Conservation (phyloP, 2,113 vertebrate genomes). For the Zosterops hypoxanthus region DNA sequence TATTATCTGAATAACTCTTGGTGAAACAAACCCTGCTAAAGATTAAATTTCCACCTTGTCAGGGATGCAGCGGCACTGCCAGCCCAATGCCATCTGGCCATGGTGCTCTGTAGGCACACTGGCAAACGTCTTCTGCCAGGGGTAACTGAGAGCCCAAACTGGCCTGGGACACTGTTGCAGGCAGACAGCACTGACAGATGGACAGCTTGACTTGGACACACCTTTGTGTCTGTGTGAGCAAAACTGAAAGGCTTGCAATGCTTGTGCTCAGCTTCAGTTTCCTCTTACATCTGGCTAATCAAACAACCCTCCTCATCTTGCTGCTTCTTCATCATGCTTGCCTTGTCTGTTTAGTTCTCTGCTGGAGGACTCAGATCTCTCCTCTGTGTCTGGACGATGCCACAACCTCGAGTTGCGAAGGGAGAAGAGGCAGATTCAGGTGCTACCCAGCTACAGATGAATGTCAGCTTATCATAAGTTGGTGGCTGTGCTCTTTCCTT, state of each 20-base stretch:
- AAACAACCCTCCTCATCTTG: background rate
- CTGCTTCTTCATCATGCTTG: background rate
- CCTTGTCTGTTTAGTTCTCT: background rate
- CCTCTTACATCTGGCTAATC: background rate
- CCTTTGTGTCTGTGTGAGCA: background rate
- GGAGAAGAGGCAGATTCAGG: background rate
- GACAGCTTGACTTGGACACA: background rate
- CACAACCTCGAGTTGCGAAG: background rate
- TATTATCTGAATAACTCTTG: background rate
- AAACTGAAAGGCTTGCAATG: background rate
- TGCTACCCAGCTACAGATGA: background rate
- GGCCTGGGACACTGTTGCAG: background rate
- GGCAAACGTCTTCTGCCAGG: background rate
- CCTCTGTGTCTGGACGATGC: background rate
- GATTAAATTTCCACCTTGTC: background rate
- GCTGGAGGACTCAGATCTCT: background rate
- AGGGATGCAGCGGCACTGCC: background rate
- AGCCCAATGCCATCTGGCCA: background rate
- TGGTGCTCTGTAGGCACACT: background rate
- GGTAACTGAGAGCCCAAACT: background rate
- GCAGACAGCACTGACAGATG: background rate
- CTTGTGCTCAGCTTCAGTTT: background rate
- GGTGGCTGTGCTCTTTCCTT: background rate
- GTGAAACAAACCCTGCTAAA: background rate
- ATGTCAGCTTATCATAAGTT: background rate